phyloP scores from a whole-genome alignment of 92 coral and sea anemone genomes.

The Plumapathes pennacea region DNA sequence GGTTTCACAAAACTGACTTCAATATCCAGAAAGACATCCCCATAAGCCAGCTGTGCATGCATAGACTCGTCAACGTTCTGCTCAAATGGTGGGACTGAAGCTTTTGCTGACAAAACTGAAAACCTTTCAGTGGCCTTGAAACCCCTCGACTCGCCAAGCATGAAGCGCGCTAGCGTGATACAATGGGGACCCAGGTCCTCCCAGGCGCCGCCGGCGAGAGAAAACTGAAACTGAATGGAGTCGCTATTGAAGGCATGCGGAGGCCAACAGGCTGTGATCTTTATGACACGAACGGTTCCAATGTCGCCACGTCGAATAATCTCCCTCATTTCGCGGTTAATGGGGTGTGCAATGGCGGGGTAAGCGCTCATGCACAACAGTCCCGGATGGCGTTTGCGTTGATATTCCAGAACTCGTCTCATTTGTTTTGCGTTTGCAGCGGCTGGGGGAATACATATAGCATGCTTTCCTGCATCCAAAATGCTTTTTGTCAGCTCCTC shows the following conservation, averaged over 20 bases:
- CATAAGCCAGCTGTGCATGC: conserved; percentile 1
- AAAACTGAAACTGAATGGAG: conserved; percentile 12
- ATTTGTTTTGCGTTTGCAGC: too few species aligned
- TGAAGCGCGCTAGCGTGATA: background rate
- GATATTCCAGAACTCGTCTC: too few species aligned
- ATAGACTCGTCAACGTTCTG: conserved; percentile 3
- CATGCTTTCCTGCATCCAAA: too few species aligned
- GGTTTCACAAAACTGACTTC: conserved; percentile 7
- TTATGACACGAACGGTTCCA: conserved; percentile 3
- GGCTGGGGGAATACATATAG: too few species aligned
- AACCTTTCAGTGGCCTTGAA: background rate
- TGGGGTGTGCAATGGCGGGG: conserved; percentile 4
- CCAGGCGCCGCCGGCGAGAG: conserved; percentile 8
- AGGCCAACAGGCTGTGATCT: conserved; percentile 6
- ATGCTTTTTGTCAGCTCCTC: too few species aligned
- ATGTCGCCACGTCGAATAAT: background rate
- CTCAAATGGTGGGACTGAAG: conserved; percentile 3
- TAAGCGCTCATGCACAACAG: conserved; percentile 1
- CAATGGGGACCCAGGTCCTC: conserved; percentile 11
- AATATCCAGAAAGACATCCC: background rate
- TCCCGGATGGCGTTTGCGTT: background rate
- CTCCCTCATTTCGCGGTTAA: conserved; percentile 2
- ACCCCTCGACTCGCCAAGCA: background rate
- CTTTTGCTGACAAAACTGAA: conserved; percentile 2
- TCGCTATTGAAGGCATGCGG: conserved; percentile 6